Conservation (phyloP, 2,797 vertebrate species). For the Carcharodon carcharias region DNA sequence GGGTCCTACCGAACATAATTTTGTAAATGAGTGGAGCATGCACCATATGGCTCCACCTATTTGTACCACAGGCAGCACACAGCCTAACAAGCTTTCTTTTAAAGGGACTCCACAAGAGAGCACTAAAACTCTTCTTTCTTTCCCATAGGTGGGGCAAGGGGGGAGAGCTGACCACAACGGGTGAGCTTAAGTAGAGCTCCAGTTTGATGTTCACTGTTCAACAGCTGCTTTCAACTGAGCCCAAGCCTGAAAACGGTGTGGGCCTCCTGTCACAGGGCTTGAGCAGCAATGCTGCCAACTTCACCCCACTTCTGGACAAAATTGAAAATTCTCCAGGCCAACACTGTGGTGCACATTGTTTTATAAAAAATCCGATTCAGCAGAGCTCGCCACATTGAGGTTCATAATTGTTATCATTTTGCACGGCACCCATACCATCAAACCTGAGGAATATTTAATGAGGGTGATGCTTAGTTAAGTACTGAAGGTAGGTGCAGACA, state of each 20-base stretch:
- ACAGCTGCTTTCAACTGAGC: neutral
- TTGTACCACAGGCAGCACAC: neutral
- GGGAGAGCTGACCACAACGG: too few relatives aligned
- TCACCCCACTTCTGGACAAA: neutral
- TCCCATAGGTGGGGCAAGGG: neutral
- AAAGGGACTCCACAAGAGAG: neutral
- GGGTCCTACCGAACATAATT: neutral
- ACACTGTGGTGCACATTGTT: neutral
- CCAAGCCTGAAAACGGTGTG: neutral
- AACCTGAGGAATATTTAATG: neutral
- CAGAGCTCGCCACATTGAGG: neutral
- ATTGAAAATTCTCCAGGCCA: too few relatives aligned
- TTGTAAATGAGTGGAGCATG: neutral
- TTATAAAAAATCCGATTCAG: too few relatives aligned
- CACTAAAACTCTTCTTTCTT: neutral
- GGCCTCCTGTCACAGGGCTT: neutral
- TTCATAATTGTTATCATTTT: neutral
- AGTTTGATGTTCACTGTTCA: neutral
- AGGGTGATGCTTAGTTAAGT: neutral
- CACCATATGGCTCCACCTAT: neutral
- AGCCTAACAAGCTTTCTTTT: neutral
- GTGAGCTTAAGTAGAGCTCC: neutral
- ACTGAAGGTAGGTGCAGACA: neutral
- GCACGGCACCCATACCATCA: neutral
- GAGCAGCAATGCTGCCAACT: neutral